Evolutionary conservation across 1,140 invertebrate species (phyloP).

Genomic region (Trichomalopsis sarcophagae): DNA sequence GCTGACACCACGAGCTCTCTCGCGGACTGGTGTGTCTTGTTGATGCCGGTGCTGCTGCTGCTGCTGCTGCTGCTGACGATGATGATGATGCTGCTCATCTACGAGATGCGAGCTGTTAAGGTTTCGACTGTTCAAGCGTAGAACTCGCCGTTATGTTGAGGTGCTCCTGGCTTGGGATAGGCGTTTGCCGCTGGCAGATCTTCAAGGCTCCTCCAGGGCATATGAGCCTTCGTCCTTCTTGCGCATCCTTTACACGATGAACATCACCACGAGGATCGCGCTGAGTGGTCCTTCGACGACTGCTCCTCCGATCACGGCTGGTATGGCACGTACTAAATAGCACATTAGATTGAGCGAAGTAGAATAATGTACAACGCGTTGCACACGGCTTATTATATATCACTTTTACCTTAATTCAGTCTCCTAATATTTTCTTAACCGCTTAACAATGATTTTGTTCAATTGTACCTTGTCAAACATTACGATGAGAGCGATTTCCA

Average conservation of each 20-base stretch:
- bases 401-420: too few species aligned
- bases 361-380: too few species aligned
- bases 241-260: conserved; percentile 99
- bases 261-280: conserved; percentile 99
- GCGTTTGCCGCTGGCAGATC: conserved; percentile 92
- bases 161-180: conserved; percentile 84
- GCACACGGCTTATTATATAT: too few species aligned
- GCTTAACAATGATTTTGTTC: too few species aligned
- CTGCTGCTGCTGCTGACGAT: too few species aligned
- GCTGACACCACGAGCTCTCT: not conserved
- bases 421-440: too few species aligned
- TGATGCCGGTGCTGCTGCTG: not conserved
- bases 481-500: too few species aligned
- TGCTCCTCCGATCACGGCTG: conserved; percentile 98
- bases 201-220: conserved; percentile 96
- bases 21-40: not conserved
- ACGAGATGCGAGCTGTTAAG: conserved; percentile 55
- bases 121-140: conserved; percentile 87
- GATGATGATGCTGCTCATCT: too few species aligned
- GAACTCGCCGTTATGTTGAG: conserved; percentile 93
- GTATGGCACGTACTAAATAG: too few species aligned
- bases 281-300: conserved; percentile 97
- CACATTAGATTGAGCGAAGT: too few species aligned
- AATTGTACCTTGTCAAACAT: too few species aligned
- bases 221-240: conserved; percentile 99